Conservation (phyloP, 1,140 invertebrate genomes). For the Bombyx mandarina region DNA sequence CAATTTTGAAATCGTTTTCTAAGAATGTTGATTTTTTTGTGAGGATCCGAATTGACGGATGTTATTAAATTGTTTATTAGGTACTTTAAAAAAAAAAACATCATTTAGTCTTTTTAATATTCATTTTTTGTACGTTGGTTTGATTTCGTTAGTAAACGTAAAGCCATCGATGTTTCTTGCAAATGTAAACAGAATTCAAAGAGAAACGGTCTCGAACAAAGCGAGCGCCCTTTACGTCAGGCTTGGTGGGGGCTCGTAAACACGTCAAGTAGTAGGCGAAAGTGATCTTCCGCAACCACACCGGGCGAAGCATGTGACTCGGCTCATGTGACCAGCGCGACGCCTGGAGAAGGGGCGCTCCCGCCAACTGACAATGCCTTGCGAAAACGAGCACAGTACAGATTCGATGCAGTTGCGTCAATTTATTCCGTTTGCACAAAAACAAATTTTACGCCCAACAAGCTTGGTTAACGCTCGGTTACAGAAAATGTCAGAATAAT, state of each 20-base stretch:
- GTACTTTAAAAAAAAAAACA: no score
- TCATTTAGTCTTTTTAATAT: no score
- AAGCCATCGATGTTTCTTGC: no score
- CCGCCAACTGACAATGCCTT: slow-evolving; percentile 20
- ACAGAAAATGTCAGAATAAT: no score
- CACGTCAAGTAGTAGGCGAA: slow-evolving; percentile 37
- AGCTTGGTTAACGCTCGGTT: background rate
- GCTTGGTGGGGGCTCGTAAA: slow-evolving; percentile 17
- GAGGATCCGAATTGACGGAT: no score
- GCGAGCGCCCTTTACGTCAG: slow-evolving; percentile 20
- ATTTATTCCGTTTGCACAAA: no score
- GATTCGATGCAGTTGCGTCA: background rate
- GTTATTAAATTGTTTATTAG: no score
- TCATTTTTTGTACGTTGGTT: no score
- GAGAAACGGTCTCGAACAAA: slow-evolving; percentile 3
- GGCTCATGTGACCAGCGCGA: slow-evolving; percentile 30
- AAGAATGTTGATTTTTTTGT: no score
- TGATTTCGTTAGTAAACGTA: no score
- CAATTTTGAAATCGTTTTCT: no score
- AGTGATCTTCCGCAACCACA: slow-evolving; percentile 43
- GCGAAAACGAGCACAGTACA: slow-evolving; percentile 13
- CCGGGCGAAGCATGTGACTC: slow-evolving; percentile 33
- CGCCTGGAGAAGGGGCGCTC: slow-evolving; percentile 5
- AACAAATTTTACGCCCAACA: background rate
- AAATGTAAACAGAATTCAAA: no score